Evolutionary conservation across 2,797 vertebrate genomes (phyloP).

Genomic region (Channa striata): DNA sequence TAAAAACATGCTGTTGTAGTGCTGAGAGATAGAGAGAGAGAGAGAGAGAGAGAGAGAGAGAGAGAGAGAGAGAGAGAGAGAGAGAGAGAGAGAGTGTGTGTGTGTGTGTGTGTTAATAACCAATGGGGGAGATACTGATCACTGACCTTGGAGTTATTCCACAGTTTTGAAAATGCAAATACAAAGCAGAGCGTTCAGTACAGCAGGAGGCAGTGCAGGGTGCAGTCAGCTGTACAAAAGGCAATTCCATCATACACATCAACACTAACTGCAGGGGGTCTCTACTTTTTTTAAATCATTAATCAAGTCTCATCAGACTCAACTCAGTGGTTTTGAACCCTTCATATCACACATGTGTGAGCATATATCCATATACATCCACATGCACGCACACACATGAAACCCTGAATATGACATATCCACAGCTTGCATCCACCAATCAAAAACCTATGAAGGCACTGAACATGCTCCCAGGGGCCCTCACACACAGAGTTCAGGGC

Average conservation of each 20-base stretch:
- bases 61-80: background rate
- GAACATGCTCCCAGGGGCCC: conserved; percentile 64
- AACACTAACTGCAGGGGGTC: conserved; percentile 55
- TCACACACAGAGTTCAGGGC: conserved; percentile 75
- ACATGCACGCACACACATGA: background rate
- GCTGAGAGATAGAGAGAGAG: too few species aligned
- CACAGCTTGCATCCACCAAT: conserved; percentile 46
- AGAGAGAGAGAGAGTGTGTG: conserved; percentile 10
- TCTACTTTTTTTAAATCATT: conserved; percentile 51
- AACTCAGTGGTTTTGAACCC: conserved; percentile 25
- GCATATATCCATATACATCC: background rate
- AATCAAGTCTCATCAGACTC: conserved; percentile 66
- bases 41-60: too few species aligned
- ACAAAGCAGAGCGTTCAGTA: background rate
- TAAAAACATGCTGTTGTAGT: conserved; percentile 6
- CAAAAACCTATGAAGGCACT: conserved; percentile 38
- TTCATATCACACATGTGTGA: background rate
- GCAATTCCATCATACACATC: conserved; percentile 52
- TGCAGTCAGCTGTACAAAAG: conserved; percentile 42
- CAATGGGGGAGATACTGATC: conserved; percentile 43
- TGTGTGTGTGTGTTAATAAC: conserved; percentile 28
- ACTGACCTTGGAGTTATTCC: conserved; percentile 53
- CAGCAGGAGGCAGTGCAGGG: conserved; percentile 12
- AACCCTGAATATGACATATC: conserved; percentile 49
- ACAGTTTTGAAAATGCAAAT: conserved; percentile 13